Conservation (phyloP, 2,888 invertebrate species). For the Rhagonycha lutea region DNA sequence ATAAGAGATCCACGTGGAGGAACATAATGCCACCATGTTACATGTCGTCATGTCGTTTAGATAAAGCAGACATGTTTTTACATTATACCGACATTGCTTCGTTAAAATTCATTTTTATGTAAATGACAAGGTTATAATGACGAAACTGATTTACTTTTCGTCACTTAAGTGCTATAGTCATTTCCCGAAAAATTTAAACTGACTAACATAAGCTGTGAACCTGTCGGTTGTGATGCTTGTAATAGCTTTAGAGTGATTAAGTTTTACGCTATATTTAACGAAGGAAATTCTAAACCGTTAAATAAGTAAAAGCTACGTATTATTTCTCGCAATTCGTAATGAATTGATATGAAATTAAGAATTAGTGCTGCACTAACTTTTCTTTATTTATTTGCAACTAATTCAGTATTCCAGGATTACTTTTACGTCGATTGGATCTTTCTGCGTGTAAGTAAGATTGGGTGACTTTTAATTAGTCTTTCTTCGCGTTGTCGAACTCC, state of each 20-base stretch:
- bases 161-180: neutral
- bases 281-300: neutral
- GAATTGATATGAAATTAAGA: neutral
- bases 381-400: too few species aligned
- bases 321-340: neutral
- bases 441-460: too few species aligned
- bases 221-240: neutral
- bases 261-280: neutral
- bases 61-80: neutral
- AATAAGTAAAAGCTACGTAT: neutral
- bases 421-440: too few species aligned
- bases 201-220: neutral
- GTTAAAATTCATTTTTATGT: neutral
- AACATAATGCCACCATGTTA: neutral
- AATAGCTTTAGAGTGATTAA: neutral
- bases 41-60: neutral
- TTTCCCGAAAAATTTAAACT: neutral
- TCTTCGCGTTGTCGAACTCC: too few species aligned
- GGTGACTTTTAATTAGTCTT: too few species aligned
- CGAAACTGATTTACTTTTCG: neutral
- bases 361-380: too few species aligned
- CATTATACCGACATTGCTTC: neutral
- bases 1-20: neutral
- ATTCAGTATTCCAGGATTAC: too few species aligned
- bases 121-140: neutral